Base-by-base conservation (phyloP, 2,797 vertebrate species). In the Typhlichthys subterraneus region DNA sequence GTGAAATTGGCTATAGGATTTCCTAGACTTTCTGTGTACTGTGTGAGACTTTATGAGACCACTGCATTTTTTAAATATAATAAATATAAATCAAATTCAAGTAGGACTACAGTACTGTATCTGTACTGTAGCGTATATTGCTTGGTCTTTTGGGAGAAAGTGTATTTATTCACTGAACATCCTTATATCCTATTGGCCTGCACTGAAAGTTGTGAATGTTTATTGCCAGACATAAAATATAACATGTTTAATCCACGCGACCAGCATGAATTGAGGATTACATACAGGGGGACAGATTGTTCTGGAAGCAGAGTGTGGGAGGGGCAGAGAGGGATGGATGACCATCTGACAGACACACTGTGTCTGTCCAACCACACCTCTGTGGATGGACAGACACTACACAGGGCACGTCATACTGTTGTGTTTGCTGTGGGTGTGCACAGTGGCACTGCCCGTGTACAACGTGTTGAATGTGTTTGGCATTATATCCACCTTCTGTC, bases 381-480 rank as follows among this genome's bases (percentile, higher is more conserved):
- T 29, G 23, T 29, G 3, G 23, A 29, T 29, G 23, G 23, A 29
- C 23, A 29, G 23, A 29, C 23, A 4, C 23, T 4, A 4, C 23
- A 51, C 38, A 42, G 9, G 38, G 38, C 38, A 42, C 8, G 38
- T 42, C 38, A 9, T 42, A 10, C 38, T 8, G 38, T 42, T 7
- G 38, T 42, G 38, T 42, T 42, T 42, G 38, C 38, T 42, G 38
- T 42, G 38, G 38, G 38, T 42, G 7, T 42, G 9, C 38, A 9
- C 7, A 42, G 38, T 9, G 38, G 46, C 57, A 46, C 53, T 13
- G 45, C 0, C 54, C 12, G 13, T n/a, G 45, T 31, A 45, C 59
- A 9, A 29, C 57, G 33, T 10, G 57, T 29, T 60, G 64, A 61
- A 79, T 85, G 78, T 67, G 69, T 87, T 77, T 66, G 73, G 72